phyloP scores from a whole-genome alignment of 2,888 invertebrate species.

The Calliscelio sp. region DNA sequence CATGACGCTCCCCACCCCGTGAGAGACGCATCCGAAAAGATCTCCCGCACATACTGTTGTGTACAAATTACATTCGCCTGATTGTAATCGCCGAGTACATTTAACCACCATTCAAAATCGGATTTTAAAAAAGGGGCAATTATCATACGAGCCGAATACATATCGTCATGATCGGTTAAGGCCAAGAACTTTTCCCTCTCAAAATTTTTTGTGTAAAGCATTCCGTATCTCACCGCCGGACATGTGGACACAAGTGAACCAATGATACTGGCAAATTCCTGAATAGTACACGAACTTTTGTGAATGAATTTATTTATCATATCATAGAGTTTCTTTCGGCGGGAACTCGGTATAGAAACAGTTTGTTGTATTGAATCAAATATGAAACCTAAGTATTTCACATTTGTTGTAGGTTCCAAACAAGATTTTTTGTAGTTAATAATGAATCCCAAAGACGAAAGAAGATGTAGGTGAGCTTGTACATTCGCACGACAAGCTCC shows the following conservation, averaged over 20 bases:
- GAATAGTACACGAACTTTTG: no score
- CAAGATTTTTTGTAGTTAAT: slow-evolving; percentile 19
- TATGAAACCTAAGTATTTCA: slow-evolving; percentile 28
- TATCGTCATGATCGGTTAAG: no score
- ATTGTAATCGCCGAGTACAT: no score
- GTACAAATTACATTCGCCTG: background rate
- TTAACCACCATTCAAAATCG: background rate
- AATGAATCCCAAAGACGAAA: background rate
- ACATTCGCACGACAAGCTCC: background rate
- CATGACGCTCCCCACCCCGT: background rate
- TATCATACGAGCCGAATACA: no score
- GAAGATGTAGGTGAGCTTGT: no score
- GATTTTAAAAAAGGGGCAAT: no score
- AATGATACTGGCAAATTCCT: no score
- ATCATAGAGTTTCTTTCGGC: no score
- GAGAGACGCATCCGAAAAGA: slow-evolving; percentile 2
- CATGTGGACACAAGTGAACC: no score
- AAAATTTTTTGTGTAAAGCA: no score
- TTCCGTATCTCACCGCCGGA: no score
- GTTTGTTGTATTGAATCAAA: slow-evolving; percentile 23
- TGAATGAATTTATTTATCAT: background rate
- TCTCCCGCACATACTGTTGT: background rate
- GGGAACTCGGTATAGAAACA: background rate
- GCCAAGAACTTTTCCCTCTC: no score
- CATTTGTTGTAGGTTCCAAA: background rate